These are phyloP conservation scores for Dromaius novaehollandiae DNA, from an alignment of 2,113 vertebrate species.

Conservation along the genomic window DNA sequence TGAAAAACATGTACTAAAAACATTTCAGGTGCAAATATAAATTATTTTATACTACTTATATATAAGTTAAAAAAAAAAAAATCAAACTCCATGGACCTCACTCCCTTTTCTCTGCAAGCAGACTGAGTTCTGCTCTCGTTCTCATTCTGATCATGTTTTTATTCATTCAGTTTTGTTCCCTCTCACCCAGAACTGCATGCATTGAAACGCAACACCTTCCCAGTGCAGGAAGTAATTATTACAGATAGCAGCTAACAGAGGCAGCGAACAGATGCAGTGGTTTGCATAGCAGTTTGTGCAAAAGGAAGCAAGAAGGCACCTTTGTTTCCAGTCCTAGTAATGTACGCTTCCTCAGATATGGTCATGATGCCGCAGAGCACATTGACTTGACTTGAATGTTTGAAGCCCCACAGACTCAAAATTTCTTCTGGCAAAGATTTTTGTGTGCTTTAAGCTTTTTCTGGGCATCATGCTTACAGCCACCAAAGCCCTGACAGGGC, in stretches of 20 bases:
- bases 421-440: neutral
- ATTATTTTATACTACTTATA: neutral
- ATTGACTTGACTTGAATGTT: neutral
- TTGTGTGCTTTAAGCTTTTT: neutral
- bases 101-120: neutral
- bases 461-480: neutral
- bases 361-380: too few species aligned
- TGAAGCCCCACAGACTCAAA: neutral
- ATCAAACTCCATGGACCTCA: neutral
- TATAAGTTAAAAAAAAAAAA: neutral
- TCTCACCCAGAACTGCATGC: accelerated
- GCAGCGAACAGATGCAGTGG: too few species aligned
- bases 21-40: neutral
- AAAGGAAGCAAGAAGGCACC: too few species aligned
- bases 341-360: too few species aligned
- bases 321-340: too few species aligned
- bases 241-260: too few species aligned
- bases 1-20: neutral
- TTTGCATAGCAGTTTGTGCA: too few species aligned
- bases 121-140: neutral
- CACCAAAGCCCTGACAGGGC: neutral
- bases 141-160: neutral
- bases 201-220: neutral
- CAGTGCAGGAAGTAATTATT: neutral
- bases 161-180: neutral